Evolutionary conservation across 1,140 invertebrate species (phyloP), one percentile per base, ranked within the genome.

Genomic region (Bactericera cockerelli): DNA sequence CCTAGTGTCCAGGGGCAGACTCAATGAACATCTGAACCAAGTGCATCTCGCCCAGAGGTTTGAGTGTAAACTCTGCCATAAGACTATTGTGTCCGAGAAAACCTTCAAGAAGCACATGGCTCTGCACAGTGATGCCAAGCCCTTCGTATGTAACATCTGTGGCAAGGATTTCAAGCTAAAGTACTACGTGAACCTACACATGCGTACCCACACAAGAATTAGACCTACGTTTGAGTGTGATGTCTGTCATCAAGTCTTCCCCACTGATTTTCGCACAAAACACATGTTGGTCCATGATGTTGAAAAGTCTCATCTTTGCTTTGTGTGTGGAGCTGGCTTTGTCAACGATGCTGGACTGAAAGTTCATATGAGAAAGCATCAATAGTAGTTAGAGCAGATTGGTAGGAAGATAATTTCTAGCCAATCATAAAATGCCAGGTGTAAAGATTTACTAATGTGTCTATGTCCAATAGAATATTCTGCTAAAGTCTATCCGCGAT

Each of bases 221-320:
- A 6, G 42, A 49, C 42, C 42, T 4, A 49, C 42, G 19, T 49
- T 49, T 49, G 42, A 49, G 42, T 49, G 42, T 49, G 42, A 49
- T 49, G 22, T 49, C n/a, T 49, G 42, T 49, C 42, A 49, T 22
- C 42, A 49, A 49, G n/a, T 49, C n/a, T 49, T 49, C 22, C 42
- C 42, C n/a, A 49, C 42, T 19, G 42, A 49, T 16, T 49, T 49
- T n/a, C 42, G 42, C n/a, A 49, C 42, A 8, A 49, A 49, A 49
- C 42, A 49, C n/a, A 49, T 49, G 42, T 49, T 49, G n/a, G 42
- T 49, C 19, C 42, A 49, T 22, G 42, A 49, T 49, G 42, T 49
- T 6, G 42, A 49, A n/a, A 49, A 49, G 42, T 49, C 42, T 10
- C 22, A 19, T 22, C 42, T 49, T n/a, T 49, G 42, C 22, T 49